These are phyloP conservation scores for Palythoa grandiflora DNA, from an alignment of 92 coral and sea anemone species.

Conservation along the genomic window DNA sequence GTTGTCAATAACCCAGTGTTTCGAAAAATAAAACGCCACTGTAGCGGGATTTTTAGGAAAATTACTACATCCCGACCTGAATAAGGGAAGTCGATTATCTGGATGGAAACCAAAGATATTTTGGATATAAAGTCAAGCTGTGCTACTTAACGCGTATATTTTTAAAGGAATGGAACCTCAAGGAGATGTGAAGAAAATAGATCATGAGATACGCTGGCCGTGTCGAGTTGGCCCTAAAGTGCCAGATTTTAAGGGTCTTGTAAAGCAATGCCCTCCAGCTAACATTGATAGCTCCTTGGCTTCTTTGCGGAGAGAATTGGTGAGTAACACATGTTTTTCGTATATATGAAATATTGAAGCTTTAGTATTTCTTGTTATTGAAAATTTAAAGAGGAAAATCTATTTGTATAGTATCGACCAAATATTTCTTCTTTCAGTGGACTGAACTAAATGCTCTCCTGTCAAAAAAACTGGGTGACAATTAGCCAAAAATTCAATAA, in stretches of 20 bases:
- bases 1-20: not conserved
- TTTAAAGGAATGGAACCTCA: not conserved
- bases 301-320: constrained; percentile 26
- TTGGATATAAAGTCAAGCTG: not conserved
- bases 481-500: not conserved
- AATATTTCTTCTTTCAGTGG: not conserved
- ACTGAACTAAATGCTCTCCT: not conserved
- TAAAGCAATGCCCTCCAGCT: not conserved
- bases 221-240: constrained; percentile 31
- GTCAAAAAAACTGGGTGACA: not conserved
- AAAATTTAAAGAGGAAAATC: not conserved
- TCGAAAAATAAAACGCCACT: not conserved
- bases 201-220: constrained; percentile 26
- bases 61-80: too few relatives aligned
- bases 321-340: not conserved
- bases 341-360: not conserved
- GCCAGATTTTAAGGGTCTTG: constrained; percentile 9
- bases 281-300: constrained; percentile 30
- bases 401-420: not conserved
- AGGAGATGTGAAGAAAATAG: not conserved
- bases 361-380: not conserved
- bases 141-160: not conserved
- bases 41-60: not conserved
- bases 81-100: not conserved
- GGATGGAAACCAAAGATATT: not conserved